Evolutionary conservation across 2,888 invertebrate species (phyloP), one percentile per base, ranked within the genome.

Genomic region (Eulithis prunata): DNA sequence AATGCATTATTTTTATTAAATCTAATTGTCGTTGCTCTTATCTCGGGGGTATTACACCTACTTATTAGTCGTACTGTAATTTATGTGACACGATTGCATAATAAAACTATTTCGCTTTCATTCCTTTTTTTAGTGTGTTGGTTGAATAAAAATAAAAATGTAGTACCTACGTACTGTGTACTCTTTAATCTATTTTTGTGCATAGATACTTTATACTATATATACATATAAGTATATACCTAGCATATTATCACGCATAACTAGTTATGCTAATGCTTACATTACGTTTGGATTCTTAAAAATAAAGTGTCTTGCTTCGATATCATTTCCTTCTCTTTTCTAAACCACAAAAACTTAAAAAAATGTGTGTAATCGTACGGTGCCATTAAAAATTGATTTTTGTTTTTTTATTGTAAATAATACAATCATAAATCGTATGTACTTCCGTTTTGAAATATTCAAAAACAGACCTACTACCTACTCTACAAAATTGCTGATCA

Each of bases 1-100:
- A 54, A 59, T 59, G 7, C 28, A 56, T 8, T 62, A 49, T 36
- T 57, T 58, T 52, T 45, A 49, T 67, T 57, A 63, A 62, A 49
- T 45, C 49, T 59, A 68, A 72, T 74, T 71, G 73, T 76, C 71
- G 68, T 70, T 70, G 75, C 74, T 74, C 43, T 73, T 64, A 64
- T 65, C 38, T 65, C 56, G 45, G 47, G 6, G 5, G 38, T 55
- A 53, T 38, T 61, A 41, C 47, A 28, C 4, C 21, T 59, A 41
- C 41, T 41, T 41, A 41, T 41, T 41, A 56, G 46, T 61, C n/a
- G 14, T 56, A 54, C 41, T 73, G 62, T 54, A 57, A 53, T 49
- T 41, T 61, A 32, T 63, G 57, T 64, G 21, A 38, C 12, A 52
- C 46, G 54, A 49, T 56, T 3, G n/a, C 32, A 32, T 52, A 3